phyloP scores from a whole-genome alignment of 2,113 vertebrate species.

The Arenaria interpres region DNA sequence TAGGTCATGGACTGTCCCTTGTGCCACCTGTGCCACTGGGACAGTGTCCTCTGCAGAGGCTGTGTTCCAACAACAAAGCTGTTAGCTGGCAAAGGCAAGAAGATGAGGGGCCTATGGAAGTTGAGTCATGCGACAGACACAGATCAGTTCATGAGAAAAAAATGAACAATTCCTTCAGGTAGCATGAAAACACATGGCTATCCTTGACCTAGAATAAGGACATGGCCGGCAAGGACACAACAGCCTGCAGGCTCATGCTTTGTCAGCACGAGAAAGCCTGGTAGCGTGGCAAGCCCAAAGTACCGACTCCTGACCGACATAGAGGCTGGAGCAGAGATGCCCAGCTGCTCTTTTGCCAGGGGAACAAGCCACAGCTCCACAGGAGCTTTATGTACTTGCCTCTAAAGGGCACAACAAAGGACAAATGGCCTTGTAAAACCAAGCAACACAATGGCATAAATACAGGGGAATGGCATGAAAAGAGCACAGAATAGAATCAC shows the following conservation, averaged over 20 bases:
- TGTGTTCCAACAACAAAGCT: neutral
- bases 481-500: neutral
- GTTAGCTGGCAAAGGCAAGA: neutral
- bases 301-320: neutral
- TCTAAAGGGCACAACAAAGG: neutral
- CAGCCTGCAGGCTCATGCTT: neutral
- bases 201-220: neutral
- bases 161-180: neutral
- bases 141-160: neutral
- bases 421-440: neutral
- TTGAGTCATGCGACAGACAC: neutral
- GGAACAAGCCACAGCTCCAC: neutral
- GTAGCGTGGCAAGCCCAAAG: neutral
- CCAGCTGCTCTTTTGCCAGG: constrained; percentile 18
- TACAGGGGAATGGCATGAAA: neutral
- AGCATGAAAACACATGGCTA: neutral
- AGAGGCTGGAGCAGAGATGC: neutral
- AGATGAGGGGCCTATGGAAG: neutral
- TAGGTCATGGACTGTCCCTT: neutral
- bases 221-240: neutral
- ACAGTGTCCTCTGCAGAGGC: neutral
- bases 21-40: neutral
- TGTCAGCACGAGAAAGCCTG: neutral
- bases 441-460: neutral
- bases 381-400: neutral